Conservation (phyloP, 2,888 invertebrate species). For the Anticlea derivata region DNA sequence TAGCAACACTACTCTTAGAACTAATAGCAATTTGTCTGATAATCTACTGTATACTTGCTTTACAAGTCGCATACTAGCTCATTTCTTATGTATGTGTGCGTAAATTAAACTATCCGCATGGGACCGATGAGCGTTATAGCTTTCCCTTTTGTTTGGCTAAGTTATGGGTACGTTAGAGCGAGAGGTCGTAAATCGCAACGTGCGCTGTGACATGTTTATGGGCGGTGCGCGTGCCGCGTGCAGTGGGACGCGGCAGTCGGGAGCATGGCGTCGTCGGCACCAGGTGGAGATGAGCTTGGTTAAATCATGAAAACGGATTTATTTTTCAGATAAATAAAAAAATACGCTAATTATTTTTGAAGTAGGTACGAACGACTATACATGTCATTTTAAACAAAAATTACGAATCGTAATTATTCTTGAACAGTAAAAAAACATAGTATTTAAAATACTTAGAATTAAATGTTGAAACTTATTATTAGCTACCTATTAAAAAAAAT, state of each 20-base stretch:
- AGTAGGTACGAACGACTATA: no score
- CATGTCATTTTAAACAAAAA: no score
- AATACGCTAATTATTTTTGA: no score
- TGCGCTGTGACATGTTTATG: constrained; percentile 82
- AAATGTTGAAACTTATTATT: no score
- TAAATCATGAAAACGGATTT: constrained; percentile 4
- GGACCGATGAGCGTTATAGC: constrained; percentile 83
- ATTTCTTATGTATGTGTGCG: constrained; percentile 76
- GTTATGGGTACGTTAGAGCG: constrained; percentile 81
- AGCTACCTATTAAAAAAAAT: constrained; percentile 23
- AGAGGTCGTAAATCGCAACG: constrained; percentile 81
- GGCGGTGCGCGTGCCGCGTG: constrained; percentile 75
- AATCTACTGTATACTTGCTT: constrained; percentile 48
- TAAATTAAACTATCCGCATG: constrained; percentile 83
- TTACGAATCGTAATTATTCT: no score
- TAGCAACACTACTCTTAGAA: neutral
- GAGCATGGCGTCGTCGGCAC: constrained; percentile 70
- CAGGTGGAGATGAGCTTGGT: constrained; percentile 37
- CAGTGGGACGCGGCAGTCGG: constrained; percentile 75
- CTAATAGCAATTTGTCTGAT: constrained; percentile 46
- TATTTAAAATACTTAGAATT: no score
- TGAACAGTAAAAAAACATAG: no score
- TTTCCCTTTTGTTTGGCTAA: constrained; percentile 83
- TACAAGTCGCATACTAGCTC: constrained; percentile 77
- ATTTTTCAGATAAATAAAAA: constrained; percentile 11